Base-by-base conservation (phyloP, 2,797 vertebrate genomes). In the Distichodus sexfasciatus region DNA sequence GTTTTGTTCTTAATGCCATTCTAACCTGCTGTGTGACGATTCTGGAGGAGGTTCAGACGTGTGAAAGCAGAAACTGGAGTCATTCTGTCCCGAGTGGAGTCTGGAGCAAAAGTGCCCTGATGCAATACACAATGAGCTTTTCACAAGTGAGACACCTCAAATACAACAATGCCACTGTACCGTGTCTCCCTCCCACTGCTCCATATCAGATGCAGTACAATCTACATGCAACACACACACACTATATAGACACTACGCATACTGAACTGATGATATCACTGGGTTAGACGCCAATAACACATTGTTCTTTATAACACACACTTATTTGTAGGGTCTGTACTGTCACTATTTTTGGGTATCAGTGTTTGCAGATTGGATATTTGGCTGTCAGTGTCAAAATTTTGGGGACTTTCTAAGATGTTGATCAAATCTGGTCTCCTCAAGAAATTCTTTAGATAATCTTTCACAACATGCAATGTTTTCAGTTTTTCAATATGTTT, bases 31-130 rank as follows among this genome's bases (percentile, higher is more conserved):
- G 46, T 33, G 17, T 44, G 55, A 66, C 55, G 53, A 44, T 46
- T 51, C n/a, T 72, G 62, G 54, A 59, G 67, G 28, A 50, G 26
- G 55, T 72, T 72, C 54, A 59, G 54, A 59, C 54, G 5, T 72
- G 69, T 66, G 50, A 41, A 17, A 58, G 53, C 69, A 65, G 31
- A 48, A 17, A 51, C 35, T 1, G 24, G 51, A 57, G 61, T 4
- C 15, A 19, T 7, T 4, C 21, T 3, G 11, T 31, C 15, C 26
- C 59, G 54, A 59, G 47, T 72, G 46, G 36, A 29, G 54, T 51
- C 31, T 43, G 55, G 38, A 29, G 38, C 47, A 43, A 31, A 54
- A 26, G 12, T 3, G 59, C 61, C 54, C 40, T 51, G 43, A 66
- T 59, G 54, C 46, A 54, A 11, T 11, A 64, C 33, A 74, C 43